Base-by-base conservation (phyloP, 2,888 invertebrate genomes). In the Ichneumon xanthorius region DNA sequence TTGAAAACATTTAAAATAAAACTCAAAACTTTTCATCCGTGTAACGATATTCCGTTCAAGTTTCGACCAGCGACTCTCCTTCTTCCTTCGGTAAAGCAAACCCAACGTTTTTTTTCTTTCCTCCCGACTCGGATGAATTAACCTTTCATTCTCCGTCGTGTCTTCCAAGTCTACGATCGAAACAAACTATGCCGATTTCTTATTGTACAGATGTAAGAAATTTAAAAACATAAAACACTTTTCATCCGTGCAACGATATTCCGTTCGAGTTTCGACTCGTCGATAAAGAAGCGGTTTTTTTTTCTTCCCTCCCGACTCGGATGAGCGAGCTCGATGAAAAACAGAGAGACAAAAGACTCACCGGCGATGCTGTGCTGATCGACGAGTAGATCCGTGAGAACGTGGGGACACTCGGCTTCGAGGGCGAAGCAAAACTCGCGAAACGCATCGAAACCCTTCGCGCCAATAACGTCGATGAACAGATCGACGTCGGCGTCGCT, bases 381-480 rank as follows among this genome's bases (percentile, higher is more conserved):
- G 65, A 92, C 92, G 70, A 92, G 90, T 37, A 92, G 88, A 86
- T 91, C 90, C 55, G 91, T 91, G 30, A 92, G 87, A 71, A 92
- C 91, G 80, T 92, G 92, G 1, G 92, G 92, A 75, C 92, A 92
- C 86, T 92, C 92, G 40, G 92, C 90, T 75, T 92, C 92, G 55
- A 92, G 88, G 50, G 91, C 92, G 82, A 91, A 92, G 86, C 92
- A 92, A 77, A 92, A 92, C 87, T 92, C 92, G 45, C 92, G 89
- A 76, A 92, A 92, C 45, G 92, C 91, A 80, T 91, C 90, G 86
- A 92, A 92, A 22, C 92, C 92, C 87, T 92, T 92, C 40, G 90
- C 89, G 71, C 91, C 91, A 75, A 92, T 89, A 53, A 92, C 90
- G 77, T 91, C 92, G 86, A 92, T 90, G 85, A 92, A 91, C 19